These are phyloP conservation scores for Melieria picta DNA, from an alignment of 2,888 invertebrate genomes.

Conservation along the genomic window DNA sequence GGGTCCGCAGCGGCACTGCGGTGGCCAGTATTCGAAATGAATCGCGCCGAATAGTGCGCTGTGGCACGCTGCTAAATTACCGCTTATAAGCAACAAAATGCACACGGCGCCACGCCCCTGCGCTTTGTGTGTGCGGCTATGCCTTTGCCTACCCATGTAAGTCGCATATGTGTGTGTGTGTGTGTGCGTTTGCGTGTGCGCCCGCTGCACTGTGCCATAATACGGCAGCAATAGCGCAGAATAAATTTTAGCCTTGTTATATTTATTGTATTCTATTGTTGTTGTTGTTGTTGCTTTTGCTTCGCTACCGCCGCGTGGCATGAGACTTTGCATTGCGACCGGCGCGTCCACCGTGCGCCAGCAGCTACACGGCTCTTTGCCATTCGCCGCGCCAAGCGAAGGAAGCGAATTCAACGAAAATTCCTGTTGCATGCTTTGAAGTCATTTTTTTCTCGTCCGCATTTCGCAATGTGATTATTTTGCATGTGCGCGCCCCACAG, in stretches of 20 bases:
- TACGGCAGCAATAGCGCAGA: slow-evolving; percentile 30
- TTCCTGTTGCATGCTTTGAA: slow-evolving; percentile 57
- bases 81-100: too few relatives aligned
- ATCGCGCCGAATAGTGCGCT: too few relatives aligned
- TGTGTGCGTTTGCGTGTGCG: slow-evolving; percentile 23
- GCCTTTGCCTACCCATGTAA: slow-evolving; percentile 10
- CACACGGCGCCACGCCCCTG: too few relatives aligned
- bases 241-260: slow-evolving; percentile 40
- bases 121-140: slow-evolving; percentile 1
- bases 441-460: slow-evolving; percentile 49
- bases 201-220: slow-evolving; percentile 26
- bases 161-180: slow-evolving; percentile 31
- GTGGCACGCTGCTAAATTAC: too few relatives aligned
- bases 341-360: slow-evolving; percentile 1
- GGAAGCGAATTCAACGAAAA: slow-evolving; percentile 11
- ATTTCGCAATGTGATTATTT: too few relatives aligned
- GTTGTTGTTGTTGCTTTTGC: not conserved
- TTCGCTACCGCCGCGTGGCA: slow-evolving; percentile 22
- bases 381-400: not conserved
- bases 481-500: too few relatives aligned
- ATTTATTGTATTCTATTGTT: not conserved
- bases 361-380: not conserved
- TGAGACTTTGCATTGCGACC: slow-evolving; percentile 11
- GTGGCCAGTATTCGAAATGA: not conserved
- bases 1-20: not conserved